Evolutionary conservation across 2,797 vertebrate genomes (phyloP), one percentile per base, ranked within the genome.

Genomic region (Varecia variegata): DNA sequence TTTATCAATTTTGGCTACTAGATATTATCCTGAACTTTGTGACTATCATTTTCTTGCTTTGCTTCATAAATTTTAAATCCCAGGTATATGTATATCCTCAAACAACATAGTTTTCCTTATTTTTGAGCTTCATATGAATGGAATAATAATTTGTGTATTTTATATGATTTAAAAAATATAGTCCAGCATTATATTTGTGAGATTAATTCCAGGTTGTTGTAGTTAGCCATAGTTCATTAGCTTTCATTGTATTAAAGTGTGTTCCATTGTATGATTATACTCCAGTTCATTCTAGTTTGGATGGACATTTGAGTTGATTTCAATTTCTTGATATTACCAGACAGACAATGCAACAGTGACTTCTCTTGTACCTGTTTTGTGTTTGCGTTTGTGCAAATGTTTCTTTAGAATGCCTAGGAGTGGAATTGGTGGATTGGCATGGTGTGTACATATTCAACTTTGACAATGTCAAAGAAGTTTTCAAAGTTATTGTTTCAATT

Each of bases 301-400:
- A 82, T 82, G 52, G 56, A 85, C 67, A 65, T 97, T 92, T 85
- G 80, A 85, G 30, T 92, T 88, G n/a, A 95, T 81, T 95, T 93
- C 38, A 81, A 1, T 95, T 94, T 93, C 65, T 93, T 65, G 62
- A n/a, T 94, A 2, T 90, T 90, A 84, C 35, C 23, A 65, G 14
- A 83, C 15, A 73, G 70, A 79, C 67, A 77, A 25, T 74, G 70
- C 13, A 17, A 9, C 92, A 70, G 38, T 84, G 30, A 94, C 74
- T 60, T 15, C 79, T 81, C n/a, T 65, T 82, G 30, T 89, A 45
- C 52, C 21, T 84, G 13, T 90, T 67, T 94, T n/a, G 38, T 70
- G 47, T 84, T 93, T 93, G 67, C 38, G 70, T 47, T 23, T 76
- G 13, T 79, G 25, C n/a, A 94, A 2, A 58, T 94, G 20, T 74